Evolutionary conservation across 2,888 invertebrate genomes (phyloP), one percentile per base, ranked within the genome.

Genomic region (Nymphalis c-album): DNA sequence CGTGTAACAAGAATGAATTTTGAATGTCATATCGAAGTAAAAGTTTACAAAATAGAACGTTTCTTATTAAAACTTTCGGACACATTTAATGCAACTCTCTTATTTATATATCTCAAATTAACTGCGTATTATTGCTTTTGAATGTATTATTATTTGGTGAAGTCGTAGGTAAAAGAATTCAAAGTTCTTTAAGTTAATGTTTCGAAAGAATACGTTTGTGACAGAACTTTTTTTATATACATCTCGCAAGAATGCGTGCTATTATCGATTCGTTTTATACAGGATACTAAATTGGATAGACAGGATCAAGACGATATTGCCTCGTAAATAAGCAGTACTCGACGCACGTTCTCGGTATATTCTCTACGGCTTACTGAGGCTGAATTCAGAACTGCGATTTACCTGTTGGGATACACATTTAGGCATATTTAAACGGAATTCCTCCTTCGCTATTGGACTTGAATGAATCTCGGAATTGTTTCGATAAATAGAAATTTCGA

Each of bases 301-400:
- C 26, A 50, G 40, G 35, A 63, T 59, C 59, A 64, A 60, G 53
- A 47, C 22, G 53, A 68, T 64, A 70, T 68, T 64, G 20, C 31
- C 67, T 64, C 68, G 64, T 70, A 68, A 68, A 70, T 59, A 68
- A 64, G 51, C 18, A 64, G 64, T 47, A 53, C 59, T 63, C 60
- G 40, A 35, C 35, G 58, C 70, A 70, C 70, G 70, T 70, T 48
- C 53, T 18, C 20, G 57, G 31, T 57, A 61, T 67, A 64, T 67
- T 48, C 58, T 59, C 45, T 60, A 51, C 51, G 20, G 60, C 51
- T 53, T 58, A 67, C 64, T 58, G 46, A 64, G 53, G 55, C 61
- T 64, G 70, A 70, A 70, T 59, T 22, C 61, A 31, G 46, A 67
- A 66, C 63, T 63, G 45, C 57, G 64, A 48, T 63, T 69, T 59